Evolutionary conservation across 2,113 vertebrate genomes (phyloP), one percentile per base, ranked within the genome.

Genomic region (Uria aalge): DNA sequence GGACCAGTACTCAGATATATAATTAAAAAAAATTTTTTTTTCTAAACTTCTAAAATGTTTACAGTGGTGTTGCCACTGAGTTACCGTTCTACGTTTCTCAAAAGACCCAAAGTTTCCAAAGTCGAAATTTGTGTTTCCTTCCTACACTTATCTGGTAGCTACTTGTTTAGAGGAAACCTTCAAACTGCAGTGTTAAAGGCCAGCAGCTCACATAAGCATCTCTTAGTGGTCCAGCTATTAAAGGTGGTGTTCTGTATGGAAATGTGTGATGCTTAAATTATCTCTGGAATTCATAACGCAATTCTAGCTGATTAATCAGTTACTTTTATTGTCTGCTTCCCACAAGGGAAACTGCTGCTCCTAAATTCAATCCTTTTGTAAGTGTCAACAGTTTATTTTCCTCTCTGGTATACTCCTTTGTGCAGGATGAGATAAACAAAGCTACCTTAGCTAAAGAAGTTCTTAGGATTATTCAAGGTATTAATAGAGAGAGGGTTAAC

Each of bases 351-450:
- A 12, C 59, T 76, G 18, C 30, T 83, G 36, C 21, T 92, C 55
- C 27, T 80, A 36, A 93, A 68, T 62, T 90, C 20, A 47, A 2
- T 76, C 12, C 6, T 82, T 74, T 88, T 69, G 8, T 81, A 36
- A 63, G 71, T 66, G 62, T 32, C 32, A 73, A 21, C 29, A 69
- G 27, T 73, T 90, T 83, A 15, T 92, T 90, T 94, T 90, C n/a
- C 52, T 78, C 24, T 60, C 43, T 27, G 5, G 6, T 59, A 6
- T n/a, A 30, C 16, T 88, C 10, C 55, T 83, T 88, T 59, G 32
- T 85, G 50, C 38, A 80, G 55, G n/a, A 30, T 73, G 34, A 83
- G 29, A 50, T 69, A 85, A 94, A 77, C 55, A 77, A 88, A 92
- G 38, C 45, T 95, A 24, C 67, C n/a, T 73, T 56, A 69, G 50